Base-by-base conservation (phyloP, 2,113 vertebrate species). In the Aphyosemion australe region DNA sequence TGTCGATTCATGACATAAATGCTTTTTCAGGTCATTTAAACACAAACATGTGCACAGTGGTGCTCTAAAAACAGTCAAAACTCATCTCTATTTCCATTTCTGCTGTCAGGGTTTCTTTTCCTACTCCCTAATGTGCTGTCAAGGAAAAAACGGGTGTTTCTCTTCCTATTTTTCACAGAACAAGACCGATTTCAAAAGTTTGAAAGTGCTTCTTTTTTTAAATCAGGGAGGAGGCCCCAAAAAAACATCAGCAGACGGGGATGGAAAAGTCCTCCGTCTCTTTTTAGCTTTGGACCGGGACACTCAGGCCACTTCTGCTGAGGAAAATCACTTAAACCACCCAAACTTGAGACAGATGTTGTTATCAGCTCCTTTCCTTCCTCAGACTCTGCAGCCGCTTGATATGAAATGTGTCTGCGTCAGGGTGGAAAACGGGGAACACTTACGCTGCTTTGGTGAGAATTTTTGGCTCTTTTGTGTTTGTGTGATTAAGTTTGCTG, bases 111-210 rank as follows among this genome's bases (percentile, higher is more conserved):
- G 11, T 54, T 76, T 53, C 54, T 53, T 59, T 69, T 61, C 68
- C 54, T 34, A 31, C 72, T 78, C 39, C 0, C 48, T 72, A 61
- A 43, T 51, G 12, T 61, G 56, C 54, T 55, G 61, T 14, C 10
- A 55, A 47, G 3, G 1, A 15, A 3, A 50, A 51, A 61, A 72
- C 21, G 65, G 80, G 78, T 14, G 78, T 85, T 80, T 78, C 71
- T 74, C 76, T 79, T 80, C 55, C 69, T 19, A 53, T 64, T 65
- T n/a, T 21, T 52, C 65, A 77, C 72, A 73, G 72, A 55, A 76
- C 74, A 57, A 54, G 37, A 59, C 45, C 53, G 43, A 71, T 58
- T 54, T 63, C 42, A 67, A 43, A 69, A 53, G 56, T 57, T 68
- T 69, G 50, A 77, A 55, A 47, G 59, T 67, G 50, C 60, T 69